Evolutionary conservation across 1,140 invertebrate species (phyloP), one percentile per base, ranked within the genome.

Genomic region (Leptoteleia sp.): DNA sequence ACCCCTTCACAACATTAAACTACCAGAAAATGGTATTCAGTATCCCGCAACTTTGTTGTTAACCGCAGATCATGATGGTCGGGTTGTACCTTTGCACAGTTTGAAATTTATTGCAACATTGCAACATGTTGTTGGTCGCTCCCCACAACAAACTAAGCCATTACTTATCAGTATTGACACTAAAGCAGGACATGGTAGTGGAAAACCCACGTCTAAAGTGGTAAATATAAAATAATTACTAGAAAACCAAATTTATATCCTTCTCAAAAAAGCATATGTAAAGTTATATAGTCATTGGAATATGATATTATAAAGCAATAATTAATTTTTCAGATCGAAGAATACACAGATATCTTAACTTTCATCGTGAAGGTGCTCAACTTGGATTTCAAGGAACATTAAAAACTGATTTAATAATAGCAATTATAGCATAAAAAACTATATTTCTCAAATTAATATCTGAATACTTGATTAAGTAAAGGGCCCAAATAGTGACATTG

Each of bases 21-120:
- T 93, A 11, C 96, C 96, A 0, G 83, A 90, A 52, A 89, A 86
- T 40, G 85, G 84, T 12, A 81, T 83, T 4, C 92, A 98, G 89
- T 99, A 98, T 91, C 98, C 98, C 17, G 93, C 97, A 4, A 95
- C 94, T 1, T 89, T 99, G 13, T 91, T 99, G 25, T 86, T 97
- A 55, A 99, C 98, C 15, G 98, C 96, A 11, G 98, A 99, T 91
- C 98, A 99, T 88, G 98, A 99, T 90, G 98, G 99, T 91, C 93
- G 98, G 71, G 98, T 99, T 52, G 97, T 98, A 50, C 97, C 97
- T 25, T 91, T 97, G 54, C 98, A 99, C 89, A 98, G 97, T 55
- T 92, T 99, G 3, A 99, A 99, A 90, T 96, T 96, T 83, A 95
- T 97, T 54, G 97, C 98, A 0, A 92, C 96, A 81, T 89, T 99